phyloP scores from a whole-genome alignment of 1,140 invertebrate genomes.

The Philaenus spumarius region DNA sequence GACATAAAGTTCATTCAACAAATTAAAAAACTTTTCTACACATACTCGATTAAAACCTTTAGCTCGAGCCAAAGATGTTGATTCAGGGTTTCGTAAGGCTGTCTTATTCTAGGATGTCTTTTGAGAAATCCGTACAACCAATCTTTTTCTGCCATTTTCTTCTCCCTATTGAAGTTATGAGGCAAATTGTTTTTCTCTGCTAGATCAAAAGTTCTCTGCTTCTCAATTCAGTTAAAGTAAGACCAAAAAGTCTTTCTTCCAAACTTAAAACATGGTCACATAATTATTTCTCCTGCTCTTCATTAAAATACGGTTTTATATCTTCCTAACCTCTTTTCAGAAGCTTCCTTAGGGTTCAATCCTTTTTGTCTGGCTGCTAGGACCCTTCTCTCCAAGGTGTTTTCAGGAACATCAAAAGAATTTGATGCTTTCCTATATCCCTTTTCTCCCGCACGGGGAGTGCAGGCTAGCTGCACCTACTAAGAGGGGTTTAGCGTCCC shows the following conservation, averaged over 20 bases:
- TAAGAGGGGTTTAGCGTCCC: too few species aligned
- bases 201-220: neutral
- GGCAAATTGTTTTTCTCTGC: conserved; percentile 1
- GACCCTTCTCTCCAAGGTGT: conserved; percentile 23
- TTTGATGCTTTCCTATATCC: conserved; percentile 29
- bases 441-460: conserved; percentile 25
- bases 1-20: conserved; percentile 24
- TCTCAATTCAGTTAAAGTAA: neutral
- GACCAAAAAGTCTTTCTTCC: too few species aligned
- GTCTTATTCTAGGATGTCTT: conserved; percentile 34
- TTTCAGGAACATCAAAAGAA: conserved; percentile 28
- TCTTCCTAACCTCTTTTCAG: conserved; percentile 3
- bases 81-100: conserved; percentile 38
- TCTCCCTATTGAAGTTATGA: conserved; percentile 14
- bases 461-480: too few species aligned
- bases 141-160: conserved; percentile 28
- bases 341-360: neutral
- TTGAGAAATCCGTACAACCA: conserved; percentile 37
- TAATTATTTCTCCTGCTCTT: neutral
- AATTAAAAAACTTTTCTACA: conserved; percentile 35
- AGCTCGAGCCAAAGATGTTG: too few species aligned
- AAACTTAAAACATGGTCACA: conserved; percentile 7
- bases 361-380: too few species aligned
- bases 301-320: conserved; percentile 5
- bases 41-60: conserved; percentile 39